Evolutionary conservation across 2,113 vertebrate species (phyloP).

Genomic region (Dissostichus mawsoni): DNA sequence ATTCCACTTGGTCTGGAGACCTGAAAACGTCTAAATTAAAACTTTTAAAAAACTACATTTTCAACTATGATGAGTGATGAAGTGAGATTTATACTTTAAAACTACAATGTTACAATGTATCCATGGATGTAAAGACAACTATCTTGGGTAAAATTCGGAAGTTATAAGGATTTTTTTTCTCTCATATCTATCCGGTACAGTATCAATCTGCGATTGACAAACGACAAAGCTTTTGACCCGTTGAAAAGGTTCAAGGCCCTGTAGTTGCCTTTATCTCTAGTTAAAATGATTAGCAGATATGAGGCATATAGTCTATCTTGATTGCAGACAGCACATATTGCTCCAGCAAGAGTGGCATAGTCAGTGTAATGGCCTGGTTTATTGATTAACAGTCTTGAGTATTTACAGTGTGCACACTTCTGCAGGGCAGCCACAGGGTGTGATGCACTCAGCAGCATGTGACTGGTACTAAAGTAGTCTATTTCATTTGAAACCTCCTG

Average conservation of each 20-base stretch:
- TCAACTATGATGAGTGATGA: background rate
- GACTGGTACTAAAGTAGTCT: slow-evolving; percentile 2
- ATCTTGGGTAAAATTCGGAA: too few relatives aligned
- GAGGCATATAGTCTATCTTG: slow-evolving; percentile 4
- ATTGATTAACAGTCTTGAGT: slow-evolving; percentile 44
- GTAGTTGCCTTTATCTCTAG: slow-evolving; percentile 4
- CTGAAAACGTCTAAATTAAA: background rate
- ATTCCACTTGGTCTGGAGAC: slow-evolving; percentile 1
- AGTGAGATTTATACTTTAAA: too few relatives aligned
- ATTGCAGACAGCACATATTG: slow-evolving; percentile 29
- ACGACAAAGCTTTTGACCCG: background rate
- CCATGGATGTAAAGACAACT: too few relatives aligned
- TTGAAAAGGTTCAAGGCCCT: slow-evolving; percentile 20
- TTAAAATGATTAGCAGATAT: slow-evolving; percentile 15
- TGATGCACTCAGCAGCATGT: slow-evolving; percentile 30
- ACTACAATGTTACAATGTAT: too few relatives aligned
- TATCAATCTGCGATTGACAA: too few relatives aligned
- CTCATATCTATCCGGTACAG: too few relatives aligned
- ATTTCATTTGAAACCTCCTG: background rate
- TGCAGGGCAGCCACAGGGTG: slow-evolving; percentile 5
- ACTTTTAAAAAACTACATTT: background rate
- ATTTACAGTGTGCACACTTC: slow-evolving; percentile 43
- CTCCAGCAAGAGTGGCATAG: slow-evolving; percentile 6
- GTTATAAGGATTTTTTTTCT: too few relatives aligned
- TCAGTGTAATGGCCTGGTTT: slow-evolving; percentile 38